Conservation (phyloP, 2,113 vertebrate genomes). For the Azemiops feae region DNA sequence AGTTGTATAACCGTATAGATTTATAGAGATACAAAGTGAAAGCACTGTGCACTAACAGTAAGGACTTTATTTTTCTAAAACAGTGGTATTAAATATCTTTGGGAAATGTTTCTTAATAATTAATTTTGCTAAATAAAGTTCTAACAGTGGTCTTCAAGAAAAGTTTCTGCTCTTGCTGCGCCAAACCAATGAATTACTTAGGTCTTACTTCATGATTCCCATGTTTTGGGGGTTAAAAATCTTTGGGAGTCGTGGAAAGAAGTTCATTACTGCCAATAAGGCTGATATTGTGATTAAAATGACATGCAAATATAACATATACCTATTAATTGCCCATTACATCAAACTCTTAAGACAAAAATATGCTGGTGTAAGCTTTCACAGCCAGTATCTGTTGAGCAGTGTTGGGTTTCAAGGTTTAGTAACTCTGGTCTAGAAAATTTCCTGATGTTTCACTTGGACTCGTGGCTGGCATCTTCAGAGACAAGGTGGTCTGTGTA, state of each 20-base stretch:
- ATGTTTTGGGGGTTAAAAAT: background rate
- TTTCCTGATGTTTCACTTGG: background rate
- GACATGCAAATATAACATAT: background rate
- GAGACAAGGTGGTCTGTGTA: background rate
- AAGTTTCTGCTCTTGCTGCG: background rate
- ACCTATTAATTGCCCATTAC: background rate
- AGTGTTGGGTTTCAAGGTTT: background rate
- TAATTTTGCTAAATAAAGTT: background rate
- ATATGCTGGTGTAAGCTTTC: background rate
- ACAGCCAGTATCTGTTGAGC: background rate
- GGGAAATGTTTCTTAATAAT: background rate
- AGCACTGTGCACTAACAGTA: background rate
- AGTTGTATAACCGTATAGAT: background rate
- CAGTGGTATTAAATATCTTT: background rate
- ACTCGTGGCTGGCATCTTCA: background rate
- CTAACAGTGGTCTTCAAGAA: background rate
- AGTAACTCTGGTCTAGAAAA: background rate
- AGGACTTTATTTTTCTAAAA: background rate
- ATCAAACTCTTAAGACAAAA: background rate
- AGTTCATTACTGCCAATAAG: background rate
- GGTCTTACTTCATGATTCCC: background rate
- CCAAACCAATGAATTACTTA: background rate
- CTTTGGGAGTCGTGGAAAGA: background rate
- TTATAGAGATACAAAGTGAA: background rate
- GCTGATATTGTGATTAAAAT: background rate